Percentiles rank a stretch among this genome's conserved stretches.
Conservation (phyloP, 2,113 vertebrate genomes). For the Mustela nigripes region DNA sequence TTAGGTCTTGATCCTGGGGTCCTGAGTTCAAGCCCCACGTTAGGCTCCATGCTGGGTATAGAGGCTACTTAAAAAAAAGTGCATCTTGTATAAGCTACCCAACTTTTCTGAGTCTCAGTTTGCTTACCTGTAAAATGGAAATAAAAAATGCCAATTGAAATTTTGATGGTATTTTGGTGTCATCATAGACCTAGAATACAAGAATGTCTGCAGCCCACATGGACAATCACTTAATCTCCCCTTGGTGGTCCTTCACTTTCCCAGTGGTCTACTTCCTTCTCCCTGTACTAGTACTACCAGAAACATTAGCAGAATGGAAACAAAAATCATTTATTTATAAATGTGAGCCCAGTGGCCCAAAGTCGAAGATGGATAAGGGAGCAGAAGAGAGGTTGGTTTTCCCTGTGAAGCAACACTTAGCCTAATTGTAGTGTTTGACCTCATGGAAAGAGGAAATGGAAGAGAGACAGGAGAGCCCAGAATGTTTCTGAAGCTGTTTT, state of each 20-base stretch:
- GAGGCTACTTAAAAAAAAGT: background rate
- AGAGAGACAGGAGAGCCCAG: background rate
- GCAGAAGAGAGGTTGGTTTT: background rate
- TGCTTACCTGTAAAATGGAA: background rate
- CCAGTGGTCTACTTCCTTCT: background rate
- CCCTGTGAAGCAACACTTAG: background rate
- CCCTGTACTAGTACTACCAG: background rate
- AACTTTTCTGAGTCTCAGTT: constrained; percentile 7
- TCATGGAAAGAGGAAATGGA: background rate
- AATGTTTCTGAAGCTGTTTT: background rate
- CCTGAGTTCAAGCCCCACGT: background rate
- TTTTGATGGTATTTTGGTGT: background rate
- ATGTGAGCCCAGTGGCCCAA: background rate
- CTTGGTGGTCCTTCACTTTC: background rate
- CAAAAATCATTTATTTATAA: background rate
- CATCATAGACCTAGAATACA: background rate
- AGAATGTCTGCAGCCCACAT: background rate
- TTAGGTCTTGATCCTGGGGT: background rate
- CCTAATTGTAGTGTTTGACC: background rate
- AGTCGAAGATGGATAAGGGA: background rate
- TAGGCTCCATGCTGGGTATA: background rate
- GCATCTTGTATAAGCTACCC: background rate
- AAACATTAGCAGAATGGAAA: background rate
- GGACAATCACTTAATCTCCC: background rate
- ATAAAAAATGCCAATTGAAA: background rate